Percentiles rank a stretch among this genome's conserved stretches.
Evolutionary conservation across 2,888 invertebrate genomes (phyloP).

Genomic region (Drosophila conformis): DNA sequence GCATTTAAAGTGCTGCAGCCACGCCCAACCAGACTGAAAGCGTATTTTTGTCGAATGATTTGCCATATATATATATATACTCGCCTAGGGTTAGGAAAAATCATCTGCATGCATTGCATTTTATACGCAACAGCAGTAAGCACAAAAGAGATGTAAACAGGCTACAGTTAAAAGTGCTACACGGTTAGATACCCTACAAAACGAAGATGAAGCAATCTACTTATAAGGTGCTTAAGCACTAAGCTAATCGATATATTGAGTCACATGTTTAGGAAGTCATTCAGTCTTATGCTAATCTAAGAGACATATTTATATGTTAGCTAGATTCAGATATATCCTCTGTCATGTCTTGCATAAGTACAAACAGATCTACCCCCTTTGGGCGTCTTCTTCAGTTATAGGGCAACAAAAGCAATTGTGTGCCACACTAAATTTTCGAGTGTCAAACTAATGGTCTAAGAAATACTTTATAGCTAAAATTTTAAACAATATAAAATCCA

Average conservation of each 20-base stretch:
- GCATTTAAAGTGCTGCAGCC: constrained; percentile 23
- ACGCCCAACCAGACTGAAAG: neutral
- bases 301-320: neutral
- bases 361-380: neutral
- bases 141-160: constrained; percentile 4
- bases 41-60: constrained; percentile 47
- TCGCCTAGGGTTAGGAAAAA: constrained; percentile 44
- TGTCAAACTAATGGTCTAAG: constrained; percentile 80
- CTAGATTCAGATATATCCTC: neutral
- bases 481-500: constrained; percentile 73
- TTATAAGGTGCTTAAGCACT: neutral
- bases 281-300: neutral
- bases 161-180: neutral
- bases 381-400: neutral
- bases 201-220: neutral
- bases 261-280: neutral
- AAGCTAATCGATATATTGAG: neutral
- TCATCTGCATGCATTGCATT: constrained; percentile 47
- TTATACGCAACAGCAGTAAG: constrained; percentile 35
- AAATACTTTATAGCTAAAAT: constrained; percentile 75
- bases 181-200: constrained; percentile 12
- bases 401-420: constrained; percentile 54
- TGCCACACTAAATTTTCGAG: constrained; percentile 71
- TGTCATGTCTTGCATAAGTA: neutral
- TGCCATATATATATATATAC: constrained; percentile 45